Conservation (phyloP, 2,113 vertebrate genomes). For the Aphelocoma coerulescens region DNA sequence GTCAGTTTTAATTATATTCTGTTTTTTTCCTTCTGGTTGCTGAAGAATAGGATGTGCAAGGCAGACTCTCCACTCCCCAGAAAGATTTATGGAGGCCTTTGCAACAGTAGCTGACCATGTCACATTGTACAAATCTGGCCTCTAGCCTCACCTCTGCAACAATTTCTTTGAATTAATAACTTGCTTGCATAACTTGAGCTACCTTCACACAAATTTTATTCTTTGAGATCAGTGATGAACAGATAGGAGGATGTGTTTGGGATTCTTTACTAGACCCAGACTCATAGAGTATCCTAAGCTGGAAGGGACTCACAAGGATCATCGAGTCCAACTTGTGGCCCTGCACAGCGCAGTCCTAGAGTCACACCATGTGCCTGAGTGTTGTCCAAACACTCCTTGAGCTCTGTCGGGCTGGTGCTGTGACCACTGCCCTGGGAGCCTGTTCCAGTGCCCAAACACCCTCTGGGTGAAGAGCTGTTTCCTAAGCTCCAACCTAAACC, state of each 20-base stretch:
- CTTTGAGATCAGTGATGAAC: background rate
- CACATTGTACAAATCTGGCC: background rate
- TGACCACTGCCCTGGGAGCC: background rate
- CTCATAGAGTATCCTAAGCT: background rate
- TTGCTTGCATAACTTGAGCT: background rate
- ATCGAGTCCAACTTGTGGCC: background rate
- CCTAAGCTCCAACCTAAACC: background rate
- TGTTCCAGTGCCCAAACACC: accelerated
- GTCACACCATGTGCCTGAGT: background rate
- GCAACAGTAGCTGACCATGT: background rate
- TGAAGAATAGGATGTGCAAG: background rate
- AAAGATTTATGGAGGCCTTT: background rate
- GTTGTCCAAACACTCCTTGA: background rate
- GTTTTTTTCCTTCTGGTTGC: background rate
- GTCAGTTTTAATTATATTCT: background rate
- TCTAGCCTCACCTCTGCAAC: background rate
- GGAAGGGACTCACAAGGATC: background rate
- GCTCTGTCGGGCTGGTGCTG: background rate
- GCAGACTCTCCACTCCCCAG: background rate
- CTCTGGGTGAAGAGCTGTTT: background rate
- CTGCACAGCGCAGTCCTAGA: background rate
- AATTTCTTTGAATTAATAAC: background rate
- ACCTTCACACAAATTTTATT: background rate
- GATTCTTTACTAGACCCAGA: background rate
- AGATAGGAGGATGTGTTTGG: background rate